Conservation (phyloP, 64 coral and sea anemone species). For the Montipora efflorescens region DNA sequence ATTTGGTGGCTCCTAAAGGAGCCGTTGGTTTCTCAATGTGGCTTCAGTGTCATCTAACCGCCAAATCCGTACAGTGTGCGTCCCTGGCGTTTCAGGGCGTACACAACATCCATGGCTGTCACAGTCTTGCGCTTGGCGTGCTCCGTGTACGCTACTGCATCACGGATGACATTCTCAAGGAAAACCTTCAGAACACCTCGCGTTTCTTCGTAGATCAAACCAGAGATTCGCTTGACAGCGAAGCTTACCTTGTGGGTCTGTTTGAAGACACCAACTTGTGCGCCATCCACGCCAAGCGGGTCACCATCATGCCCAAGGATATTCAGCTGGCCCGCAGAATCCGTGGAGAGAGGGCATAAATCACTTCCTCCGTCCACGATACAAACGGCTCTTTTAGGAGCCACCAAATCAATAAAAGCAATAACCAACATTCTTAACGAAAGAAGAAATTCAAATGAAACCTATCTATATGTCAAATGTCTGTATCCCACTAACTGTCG, state of each 20-base stretch:
- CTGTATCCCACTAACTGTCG: background rate
- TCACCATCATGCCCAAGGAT: conserved; percentile 97
- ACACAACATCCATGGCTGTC: too few species aligned
- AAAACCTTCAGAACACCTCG: too few species aligned
- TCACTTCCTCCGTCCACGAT: background rate
- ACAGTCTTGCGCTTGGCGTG: too few species aligned
- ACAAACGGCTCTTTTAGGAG: conserved; percentile 36
- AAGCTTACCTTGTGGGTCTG: conserved; percentile 92
- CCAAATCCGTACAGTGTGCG: conserved; percentile 70
- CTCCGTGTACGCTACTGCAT: too few species aligned
- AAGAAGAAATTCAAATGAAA: too few species aligned
- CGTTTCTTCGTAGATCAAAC: too few species aligned
- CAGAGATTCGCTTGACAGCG: too few species aligned
- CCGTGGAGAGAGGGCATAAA: conserved; percentile 72
- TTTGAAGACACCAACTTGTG: conserved; percentile 99
- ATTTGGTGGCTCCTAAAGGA: conserved; percentile 44
- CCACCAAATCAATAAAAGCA: conserved; percentile 31
- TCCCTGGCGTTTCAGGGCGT: conserved; percentile 68
- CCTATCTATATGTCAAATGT: too few species aligned
- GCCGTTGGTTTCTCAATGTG: background rate
- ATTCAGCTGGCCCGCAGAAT: conserved; percentile 90
- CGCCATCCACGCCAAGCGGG: conserved; percentile 98
- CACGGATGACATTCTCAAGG: too few species aligned
- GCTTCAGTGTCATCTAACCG: conserved; percentile 27
- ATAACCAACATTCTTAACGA: background rate